Evolutionary conservation across 2,888 invertebrate species (phyloP), one percentile per base, ranked within the genome.

Genomic region (Thymelicus lineola): DNA sequence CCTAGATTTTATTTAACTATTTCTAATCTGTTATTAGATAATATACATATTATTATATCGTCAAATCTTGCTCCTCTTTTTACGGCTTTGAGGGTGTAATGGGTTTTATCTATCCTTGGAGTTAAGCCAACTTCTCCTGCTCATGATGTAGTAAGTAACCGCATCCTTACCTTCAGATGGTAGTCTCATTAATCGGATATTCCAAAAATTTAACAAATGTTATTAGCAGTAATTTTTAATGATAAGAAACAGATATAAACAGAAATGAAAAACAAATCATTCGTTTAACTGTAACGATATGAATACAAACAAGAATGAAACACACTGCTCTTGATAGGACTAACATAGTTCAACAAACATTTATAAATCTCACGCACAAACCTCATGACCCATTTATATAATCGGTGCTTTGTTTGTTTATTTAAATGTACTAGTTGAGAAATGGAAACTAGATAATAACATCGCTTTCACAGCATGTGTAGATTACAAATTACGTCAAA

Each of bases 1-100:
- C 69, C 72, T 62, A 58, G 58, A 38, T 70, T 55, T 59, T 71
- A 72, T 72, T 72, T 71, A 65, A 62, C 71, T 15, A 53, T 12
- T 12, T 42, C n/a, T 6, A n/a, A 4, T 42, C 42, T 42, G n/a
- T n/a, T n/a, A n/a, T 2, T 10, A 42, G 12, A 3, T 28, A 28
- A 28, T 28, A 28, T 28, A 5, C 28, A 42, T 12, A 38, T 38
- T 36, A 38, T 38, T 6, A 42, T 12, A 12, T 42, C 12, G 28
- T 28, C 28, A 28, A 28, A 28, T 28, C 3, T 28, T 28, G 28
- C 5, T 28, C 28, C 4, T 28, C 28, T 42, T 10, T 9, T 42
- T 42, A 42, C 7, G 9, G 7, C 42, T 42, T 42, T 46, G 2
- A 10, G 14, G 10, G 10, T 46, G 46, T 3, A 46, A 46, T 46